Base-by-base conservation (phyloP, 2,113 vertebrate species). In the Phyllostomus hastatus region DNA sequence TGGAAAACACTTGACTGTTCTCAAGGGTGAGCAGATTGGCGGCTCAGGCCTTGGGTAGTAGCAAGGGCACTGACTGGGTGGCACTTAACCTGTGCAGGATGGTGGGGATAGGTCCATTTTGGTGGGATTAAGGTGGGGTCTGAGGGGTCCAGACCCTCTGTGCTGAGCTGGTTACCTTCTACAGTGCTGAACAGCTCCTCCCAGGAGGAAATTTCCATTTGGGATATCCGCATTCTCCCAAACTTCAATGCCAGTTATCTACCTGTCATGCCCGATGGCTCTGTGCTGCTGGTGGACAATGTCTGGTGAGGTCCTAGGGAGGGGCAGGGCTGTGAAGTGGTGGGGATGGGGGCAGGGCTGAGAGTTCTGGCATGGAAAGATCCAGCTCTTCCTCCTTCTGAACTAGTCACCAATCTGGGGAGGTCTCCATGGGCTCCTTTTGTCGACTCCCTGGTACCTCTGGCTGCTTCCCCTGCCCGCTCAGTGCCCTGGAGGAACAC, bases 211-310 rank as follows among this genome's bases (percentile, higher is more conserved):
- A 97, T 99, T 67, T 99, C 98, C 20, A 97, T 99, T 66, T 98
- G 98, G 96, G 99, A 99, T 1, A 98, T 99, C 76, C 98, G 98
- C 81, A 99, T 99, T 78, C 98, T 99, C 24, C 99, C 99, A 66
- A 99, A 99, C 97, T 99, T 99, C 93, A 99, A 99, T 24, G 98
- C 99, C 67, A 99, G 99, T 59, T 99, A 99, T 97, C 98, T 99
- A 59, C 99, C 99, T 41, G 98, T 99, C 98, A 99, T 99, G 99
- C 99, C 99, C 0, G 99, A 99, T 1, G 99, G 99, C 69, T 99
- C 99, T 0, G 99, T 99, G 12, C 98, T 99, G 91, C 98, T 99
- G 43, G 99, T 99, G 0, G 99, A 99, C 87, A 99, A 99, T 31
- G 99, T 99, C 88, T 99, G 99, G 99, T 99, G 97, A 97, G 99